Conservation (phyloP, 1,140 invertebrate species). For the Oryctes rhinoceros region DNA sequence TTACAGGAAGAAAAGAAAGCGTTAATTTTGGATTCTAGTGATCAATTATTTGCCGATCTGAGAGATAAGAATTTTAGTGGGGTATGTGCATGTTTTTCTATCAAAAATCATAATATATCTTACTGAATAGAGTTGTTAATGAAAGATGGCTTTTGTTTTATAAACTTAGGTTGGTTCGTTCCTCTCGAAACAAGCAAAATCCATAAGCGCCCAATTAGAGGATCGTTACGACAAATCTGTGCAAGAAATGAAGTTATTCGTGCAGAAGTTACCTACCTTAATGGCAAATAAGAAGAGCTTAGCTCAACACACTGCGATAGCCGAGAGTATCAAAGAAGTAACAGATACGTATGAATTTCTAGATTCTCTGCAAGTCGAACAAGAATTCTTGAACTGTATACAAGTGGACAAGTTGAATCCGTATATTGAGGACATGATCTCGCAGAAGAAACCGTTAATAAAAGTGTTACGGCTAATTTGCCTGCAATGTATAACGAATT, state of each 20-base stretch:
- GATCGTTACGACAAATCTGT: constrained; percentile 89
- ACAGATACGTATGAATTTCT: constrained; percentile 59
- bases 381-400: constrained; percentile 91
- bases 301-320: constrained; percentile 73
- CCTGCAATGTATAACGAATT: constrained; percentile 86
- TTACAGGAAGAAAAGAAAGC: constrained; percentile 78
- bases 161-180: constrained; percentile 73
- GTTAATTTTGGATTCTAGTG: constrained; percentile 88
- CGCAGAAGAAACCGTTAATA: constrained; percentile 79
- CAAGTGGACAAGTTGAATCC: constrained; percentile 88
- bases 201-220: constrained; percentile 86
- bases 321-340: constrained; percentile 71
- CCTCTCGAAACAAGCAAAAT: constrained; percentile 86
- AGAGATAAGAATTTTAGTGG: constrained; percentile 95
- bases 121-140: too few relatives aligned
- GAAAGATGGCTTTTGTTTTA: background rate
- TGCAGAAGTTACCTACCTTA: constrained; percentile 87
- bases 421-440: constrained; percentile 92
- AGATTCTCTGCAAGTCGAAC: constrained; percentile 61
- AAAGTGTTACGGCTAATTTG: constrained; percentile 90
- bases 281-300: constrained; percentile 87
- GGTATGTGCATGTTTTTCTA: constrained; percentile 55
- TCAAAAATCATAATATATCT: background rate
- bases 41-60: constrained; percentile 89
- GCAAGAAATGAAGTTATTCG: constrained; percentile 93